Evolutionary conservation across 92 coral and sea anemone genomes (phyloP), one percentile per base, ranked within the genome.

Genomic region (Siderastrea siderea): DNA sequence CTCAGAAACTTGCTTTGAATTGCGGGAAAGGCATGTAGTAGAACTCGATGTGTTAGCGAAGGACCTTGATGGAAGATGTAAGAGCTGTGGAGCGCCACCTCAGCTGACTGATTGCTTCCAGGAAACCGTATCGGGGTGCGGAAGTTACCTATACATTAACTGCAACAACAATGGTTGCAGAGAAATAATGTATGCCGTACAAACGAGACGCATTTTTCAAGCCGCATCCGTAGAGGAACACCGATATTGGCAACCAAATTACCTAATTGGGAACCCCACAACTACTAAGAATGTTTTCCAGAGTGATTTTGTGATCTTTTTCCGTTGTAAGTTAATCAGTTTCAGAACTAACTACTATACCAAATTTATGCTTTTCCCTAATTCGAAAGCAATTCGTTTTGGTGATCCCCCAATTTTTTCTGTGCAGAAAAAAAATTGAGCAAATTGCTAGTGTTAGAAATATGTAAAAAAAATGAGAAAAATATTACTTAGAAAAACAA

Each of bases 371-470:
- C 55, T 5, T 52, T 52, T 52, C 5, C 0, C 8, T 26, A 45
- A 74, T 8, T 74, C 45, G 48, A 14, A 10, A 74, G 79, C 79
- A 74, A 26, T 26, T 26, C 38, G 38, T 26, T 26, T 26, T 50
- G 79, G 79, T 53, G 79, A 74, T 57, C 53, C 79, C 79, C 14
- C 79, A 50, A 7, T 74, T 74, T 74, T 74, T 74, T 74, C 4
- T 44, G 59, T 74, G 26, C 19, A 74, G n/a, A 74, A 19, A 74
- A 74, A 4, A 48, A 46, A 74, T 26, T 74, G 60, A 74, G 55
- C 61, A 74, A 74, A 49, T 74, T 74, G 46, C 48, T 3, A 50
- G 60, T 74, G 79, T 74, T 74, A 26, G 46, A 49, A 74, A 74
- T 74, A 48, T 49, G 44, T 52, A 1, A 74, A 74, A 74, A 74